Base-by-base conservation (phyloP, 2,888 invertebrate species). In the Cacoxenus indagator region DNA sequence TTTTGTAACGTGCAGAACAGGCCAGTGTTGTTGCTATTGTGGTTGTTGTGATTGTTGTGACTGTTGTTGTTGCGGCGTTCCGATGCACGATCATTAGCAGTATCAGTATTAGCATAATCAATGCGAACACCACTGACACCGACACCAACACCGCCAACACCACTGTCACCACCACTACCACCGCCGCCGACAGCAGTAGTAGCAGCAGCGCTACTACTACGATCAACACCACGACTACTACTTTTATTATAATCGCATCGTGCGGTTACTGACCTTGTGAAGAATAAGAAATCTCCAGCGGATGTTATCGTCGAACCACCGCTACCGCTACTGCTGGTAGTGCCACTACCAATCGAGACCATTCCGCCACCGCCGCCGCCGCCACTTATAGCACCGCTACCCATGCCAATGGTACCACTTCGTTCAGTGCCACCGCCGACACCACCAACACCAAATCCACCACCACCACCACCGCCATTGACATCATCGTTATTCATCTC, bases 401-500 rank as follows among this genome's bases (percentile, higher is more conserved):
- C 14, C 57, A 26, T 55, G 55, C 37, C 51, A 27, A 57, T 46
- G 19, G 8, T 8, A 70, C 19, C 14, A 67, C 37, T 11, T 65
- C 26, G 1, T 67, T n/a, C 24, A 55, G 22, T 26, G 3, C 65
- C 31, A 5, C 75, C 26, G 6, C 26, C 5, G 31, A 48, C 59
- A 45, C 14, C 73, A 64, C 72, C 69, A 9, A 48, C 54, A 11
- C 72, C 73, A 51, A 72, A 76, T 43, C 51, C 68, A 4, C 67
- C 37, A 3, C 71, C 72, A 45, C 70, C 72, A 8, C 64, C 69
- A 64, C 59, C 65, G 57, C 74, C 76, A 45, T 65, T 69, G 17
- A 17, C 69, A 59, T 71, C 68, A 84, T 89, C 74, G 89, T 86
- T 71, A 69, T 90, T 84, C 87, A 91, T 78, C 89, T 92, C 91